Percentiles rank a stretch among this genome's conserved stretches.
Conservation (phyloP, 2,797 vertebrate species). For the Psittacula derbiana region DNA sequence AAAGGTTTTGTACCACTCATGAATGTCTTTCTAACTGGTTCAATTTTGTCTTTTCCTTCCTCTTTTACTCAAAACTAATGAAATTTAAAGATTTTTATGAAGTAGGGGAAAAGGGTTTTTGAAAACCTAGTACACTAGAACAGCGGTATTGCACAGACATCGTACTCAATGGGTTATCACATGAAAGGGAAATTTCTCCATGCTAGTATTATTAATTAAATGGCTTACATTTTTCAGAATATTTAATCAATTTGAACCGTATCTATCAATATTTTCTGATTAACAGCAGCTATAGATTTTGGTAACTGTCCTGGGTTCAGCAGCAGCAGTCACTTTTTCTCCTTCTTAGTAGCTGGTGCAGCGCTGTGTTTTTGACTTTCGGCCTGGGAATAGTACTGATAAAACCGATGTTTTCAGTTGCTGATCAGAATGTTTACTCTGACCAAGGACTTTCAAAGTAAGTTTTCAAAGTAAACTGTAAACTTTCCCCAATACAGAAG, state of each 20-base stretch:
- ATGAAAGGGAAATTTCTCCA: neutral
- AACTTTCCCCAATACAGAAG: rapidly evolving
- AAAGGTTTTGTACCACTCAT: neutral
- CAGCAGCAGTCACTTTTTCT: too few relatives aligned
- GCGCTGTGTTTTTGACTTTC: too few relatives aligned
- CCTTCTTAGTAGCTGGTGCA: too few relatives aligned
- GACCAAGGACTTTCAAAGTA: too few relatives aligned
- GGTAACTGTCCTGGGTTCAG: neutral
- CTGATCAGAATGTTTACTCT: too few relatives aligned
- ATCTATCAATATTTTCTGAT: neutral
- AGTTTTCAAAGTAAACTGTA: neutral
- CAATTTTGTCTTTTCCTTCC: neutral
- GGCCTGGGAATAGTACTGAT: too few relatives aligned
- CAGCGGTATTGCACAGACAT: neutral
- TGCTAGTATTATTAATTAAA: neutral
- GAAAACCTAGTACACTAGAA: neutral
- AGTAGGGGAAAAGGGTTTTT: neutral
- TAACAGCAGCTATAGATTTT: neutral
- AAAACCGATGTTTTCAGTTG: too few relatives aligned
- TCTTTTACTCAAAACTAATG: neutral
- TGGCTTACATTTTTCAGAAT: neutral
- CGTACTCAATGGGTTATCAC: neutral
- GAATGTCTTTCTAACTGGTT: neutral
- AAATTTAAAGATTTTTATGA: neutral
- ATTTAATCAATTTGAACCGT: neutral